Evolutionary conservation across 2,797 vertebrate species (phyloP), one percentile per base, ranked within the genome.

Genomic region (Clarias laeviceps): DNA sequence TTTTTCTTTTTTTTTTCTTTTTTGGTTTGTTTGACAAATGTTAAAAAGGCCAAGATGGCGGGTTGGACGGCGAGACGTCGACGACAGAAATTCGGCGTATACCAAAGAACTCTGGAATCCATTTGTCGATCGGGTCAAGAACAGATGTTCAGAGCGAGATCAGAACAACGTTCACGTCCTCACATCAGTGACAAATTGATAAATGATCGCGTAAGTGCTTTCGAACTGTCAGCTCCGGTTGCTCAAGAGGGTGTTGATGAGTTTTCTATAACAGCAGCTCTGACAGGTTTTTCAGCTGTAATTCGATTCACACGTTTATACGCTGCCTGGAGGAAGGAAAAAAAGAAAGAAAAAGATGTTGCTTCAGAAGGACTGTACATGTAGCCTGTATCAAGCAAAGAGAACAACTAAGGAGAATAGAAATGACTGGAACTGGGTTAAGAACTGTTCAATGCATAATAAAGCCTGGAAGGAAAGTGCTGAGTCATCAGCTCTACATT

Each of bases 11-110:
- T 40, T 40, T 8, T 40, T 1, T 40, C 12, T 14, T 14, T 3
- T 14, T 82, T 6, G 15, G 64, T 37, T 82, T 69, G 50, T 80
- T 65, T 50, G 61, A 80, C 61, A 66, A 80, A 65, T 40, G 78
- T 65, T 54, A 11, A 70, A 61, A 59, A 27, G 62, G 59, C 66
- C 82, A 73, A n/a, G 56, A 66, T 66, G 73, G 64, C 59, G 14
- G 73, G 68, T 65, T 14, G 72, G 74, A 84, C 68, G 84, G 57
- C 65, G 20, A 22, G 56, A 76, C 18, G 45, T 82, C 80, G 69
- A 61, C 74, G 59, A 61, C 40, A 27, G 59, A 73, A 65, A 50
- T 65, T 50, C 61, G 1, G 15, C 32, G 3, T 29, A 0, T 65
- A 65, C 15, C 0, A n/a, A 64, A 80, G 77, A 64, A 15, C 78